These are phyloP conservation scores for Pycnonotus jocosus DNA, from an alignment of 2,113 vertebrate species.

Conservation along the genomic window DNA sequence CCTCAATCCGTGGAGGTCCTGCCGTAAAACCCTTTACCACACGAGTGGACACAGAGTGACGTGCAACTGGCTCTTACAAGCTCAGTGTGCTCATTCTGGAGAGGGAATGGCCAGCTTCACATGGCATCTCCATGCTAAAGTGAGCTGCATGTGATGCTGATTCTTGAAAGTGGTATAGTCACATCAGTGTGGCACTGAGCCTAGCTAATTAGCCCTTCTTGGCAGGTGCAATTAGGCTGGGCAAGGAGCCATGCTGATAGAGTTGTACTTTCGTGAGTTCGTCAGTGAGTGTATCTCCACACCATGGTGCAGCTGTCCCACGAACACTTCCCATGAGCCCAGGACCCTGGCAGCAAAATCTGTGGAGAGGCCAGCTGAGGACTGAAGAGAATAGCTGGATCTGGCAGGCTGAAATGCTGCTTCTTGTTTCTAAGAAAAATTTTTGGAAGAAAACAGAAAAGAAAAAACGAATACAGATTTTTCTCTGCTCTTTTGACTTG, in stretches of 20 bases:
- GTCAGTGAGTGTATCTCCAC: fast-evolving
- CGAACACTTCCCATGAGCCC: not conserved
- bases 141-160: not conserved
- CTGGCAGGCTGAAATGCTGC: not conserved
- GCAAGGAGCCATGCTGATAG: constrained; percentile 43
- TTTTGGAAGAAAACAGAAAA: not conserved
- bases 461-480: not conserved
- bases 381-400: constrained; percentile 20
- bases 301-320: not conserved
- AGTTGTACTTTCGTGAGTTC: not conserved
- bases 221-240: constrained; percentile 47
- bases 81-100: not conserved
- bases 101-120: not conserved
- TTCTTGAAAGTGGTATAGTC: constrained; percentile 24
- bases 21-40: not conserved
- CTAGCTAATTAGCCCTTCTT: constrained; percentile 58
- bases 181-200: constrained; percentile 39
- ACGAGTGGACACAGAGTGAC: not conserved
- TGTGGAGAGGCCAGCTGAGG: not conserved
- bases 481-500: not conserved
- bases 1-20: fast-evolving
- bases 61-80: not conserved
- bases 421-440: not conserved
- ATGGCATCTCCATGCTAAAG: not conserved
- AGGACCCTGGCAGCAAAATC: not conserved